Percentiles rank a stretch among this genome's conserved stretches.
Conservation (phyloP, 2,888 invertebrate genomes). For the Apotomis capreana region DNA sequence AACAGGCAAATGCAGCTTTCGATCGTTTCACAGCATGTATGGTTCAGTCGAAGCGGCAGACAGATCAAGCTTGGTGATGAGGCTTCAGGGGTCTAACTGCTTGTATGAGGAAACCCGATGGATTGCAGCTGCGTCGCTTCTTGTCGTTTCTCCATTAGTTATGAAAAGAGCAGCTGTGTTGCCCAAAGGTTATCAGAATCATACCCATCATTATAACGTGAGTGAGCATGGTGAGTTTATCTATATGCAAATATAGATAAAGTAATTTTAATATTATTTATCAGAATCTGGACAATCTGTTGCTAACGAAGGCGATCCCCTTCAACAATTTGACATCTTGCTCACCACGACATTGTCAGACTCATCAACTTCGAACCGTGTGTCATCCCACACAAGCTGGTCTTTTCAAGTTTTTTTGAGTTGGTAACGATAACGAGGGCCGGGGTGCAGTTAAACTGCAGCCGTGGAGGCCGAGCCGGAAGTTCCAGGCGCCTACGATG, state of each 20-base stretch:
- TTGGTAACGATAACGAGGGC: slow-evolving; percentile 63
- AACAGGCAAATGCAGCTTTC: slow-evolving; percentile 51
- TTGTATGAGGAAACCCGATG: slow-evolving; percentile 56
- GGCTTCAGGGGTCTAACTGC: slow-evolving; percentile 69
- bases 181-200: slow-evolving; percentile 20
- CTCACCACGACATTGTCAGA: background rate
- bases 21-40: slow-evolving; percentile 72
- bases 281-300: background rate
- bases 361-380: slow-evolving; percentile 3
- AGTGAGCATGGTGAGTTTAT: background rate
- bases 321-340: background rate
- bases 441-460: slow-evolving; percentile 85
- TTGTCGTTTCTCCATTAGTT: slow-evolving; percentile 58
- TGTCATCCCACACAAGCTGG: slow-evolving; percentile 17
- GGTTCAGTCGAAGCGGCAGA: slow-evolving; percentile 59
- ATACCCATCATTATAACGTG: background rate
- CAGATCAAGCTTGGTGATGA: slow-evolving; percentile 61
- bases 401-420: slow-evolving; percentile 25
- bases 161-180: slow-evolving; percentile 56
- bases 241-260: background rate
- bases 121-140: slow-evolving; percentile 63
- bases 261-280: background rate
- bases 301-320: no score
- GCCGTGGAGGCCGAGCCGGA: slow-evolving; percentile 87
- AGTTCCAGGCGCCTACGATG: slow-evolving; percentile 84